Percentiles rank a stretch among this genome's conserved stretches.
Evolutionary conservation across 1,140 invertebrate species (phyloP).

Genomic region (Danaus melanippus): DNA sequence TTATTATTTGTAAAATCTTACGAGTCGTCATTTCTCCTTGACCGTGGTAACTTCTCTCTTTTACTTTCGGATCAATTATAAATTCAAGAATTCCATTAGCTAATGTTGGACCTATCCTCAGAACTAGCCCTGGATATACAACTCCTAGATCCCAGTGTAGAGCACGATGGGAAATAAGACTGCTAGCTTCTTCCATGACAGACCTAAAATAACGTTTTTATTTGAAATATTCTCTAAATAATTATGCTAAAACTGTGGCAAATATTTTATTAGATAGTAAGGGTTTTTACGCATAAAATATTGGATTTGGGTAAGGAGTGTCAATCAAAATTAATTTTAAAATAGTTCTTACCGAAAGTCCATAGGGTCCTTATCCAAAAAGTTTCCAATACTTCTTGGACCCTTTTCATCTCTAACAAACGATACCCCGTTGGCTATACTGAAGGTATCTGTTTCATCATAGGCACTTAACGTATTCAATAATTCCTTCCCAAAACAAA

Average conservation of each 20-base stretch:
- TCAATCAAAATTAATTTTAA: too few species aligned
- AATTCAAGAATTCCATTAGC: slow-evolving; percentile 80
- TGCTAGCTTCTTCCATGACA: slow-evolving; percentile 79
- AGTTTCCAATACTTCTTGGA: slow-evolving; percentile 70
- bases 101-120: slow-evolving; percentile 79
- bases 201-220: slow-evolving; percentile 35
- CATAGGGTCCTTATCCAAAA: slow-evolving; percentile 80
- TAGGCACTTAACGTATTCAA: slow-evolving; percentile 76
- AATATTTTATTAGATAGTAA: too few species aligned
- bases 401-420: slow-evolving; percentile 74
- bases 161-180: slow-evolving; percentile 78
- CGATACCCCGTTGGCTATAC: slow-evolving; percentile 75
- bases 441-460: slow-evolving; percentile 77
- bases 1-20: slow-evolving; percentile 17
- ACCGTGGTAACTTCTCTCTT: slow-evolving; percentile 46
- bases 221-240: too few species aligned
- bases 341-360: slow-evolving; percentile 74
- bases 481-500: slow-evolving; percentile 80
- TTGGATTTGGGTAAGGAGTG: too few species aligned
- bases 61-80: slow-evolving; percentile 75
- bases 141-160: slow-evolving; percentile 80
- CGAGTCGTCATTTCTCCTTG: slow-evolving; percentile 51
- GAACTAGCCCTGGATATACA: slow-evolving; percentile 79
- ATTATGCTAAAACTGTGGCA: too few species aligned
- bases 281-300: too few species aligned